Percentiles rank a stretch among this genome's conserved stretches.
Evolutionary conservation across 2,888 invertebrate species (phyloP).

Genomic region (Eupithecia subfuscata): DNA sequence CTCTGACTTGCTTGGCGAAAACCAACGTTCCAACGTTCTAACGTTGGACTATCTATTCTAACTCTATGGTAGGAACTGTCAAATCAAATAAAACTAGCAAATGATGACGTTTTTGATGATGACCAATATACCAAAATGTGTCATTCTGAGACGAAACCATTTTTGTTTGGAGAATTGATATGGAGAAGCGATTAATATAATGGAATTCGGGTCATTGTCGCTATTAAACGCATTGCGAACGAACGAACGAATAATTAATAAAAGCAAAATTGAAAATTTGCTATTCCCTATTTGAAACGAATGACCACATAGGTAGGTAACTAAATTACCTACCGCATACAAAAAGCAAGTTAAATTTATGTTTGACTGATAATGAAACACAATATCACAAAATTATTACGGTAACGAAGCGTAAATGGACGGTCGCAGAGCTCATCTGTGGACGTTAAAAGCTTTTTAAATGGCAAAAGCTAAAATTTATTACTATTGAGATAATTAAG

Average conservation of each 20-base stretch:
- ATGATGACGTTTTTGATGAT: background rate
- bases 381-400: conserved; percentile 16
- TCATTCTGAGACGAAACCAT: too few species aligned
- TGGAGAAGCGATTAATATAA: too few species aligned
- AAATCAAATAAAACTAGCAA: background rate
- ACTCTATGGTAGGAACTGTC: background rate
- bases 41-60: too few species aligned
- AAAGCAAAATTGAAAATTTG: background rate
- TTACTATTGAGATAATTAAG: conserved; percentile 21
- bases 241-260: background rate
- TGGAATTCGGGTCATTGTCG: too few species aligned
- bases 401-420: conserved; percentile 18
- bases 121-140: too few species aligned
- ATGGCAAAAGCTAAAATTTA: conserved; percentile 23
- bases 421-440: conserved; percentile 15
- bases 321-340: background rate
- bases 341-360: background rate
- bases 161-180: too few species aligned
- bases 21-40: too few species aligned
- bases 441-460: conserved; percentile 31
- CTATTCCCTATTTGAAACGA: background rate
- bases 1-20: too few species aligned
- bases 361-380: conserved; percentile 7
- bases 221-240: background rate
- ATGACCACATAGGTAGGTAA: background rate